Evolutionary conservation across 2,797 vertebrate species (phyloP).

Genomic region (Sebastes wilsoni): DNA sequence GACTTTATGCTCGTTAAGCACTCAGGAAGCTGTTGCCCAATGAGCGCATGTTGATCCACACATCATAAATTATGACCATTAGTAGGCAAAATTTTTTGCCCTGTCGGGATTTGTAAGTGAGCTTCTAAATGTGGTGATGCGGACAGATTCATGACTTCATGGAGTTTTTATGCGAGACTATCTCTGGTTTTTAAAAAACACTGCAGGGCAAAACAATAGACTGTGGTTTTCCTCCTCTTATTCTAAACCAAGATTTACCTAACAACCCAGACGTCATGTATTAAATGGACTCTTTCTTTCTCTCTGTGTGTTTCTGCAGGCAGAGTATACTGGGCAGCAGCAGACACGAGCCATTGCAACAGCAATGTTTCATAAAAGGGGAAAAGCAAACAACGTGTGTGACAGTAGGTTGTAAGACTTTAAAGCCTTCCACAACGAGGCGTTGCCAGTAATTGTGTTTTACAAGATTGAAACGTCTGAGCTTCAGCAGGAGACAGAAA

Average conservation of each 20-base stretch:
- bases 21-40: conserved; percentile 80
- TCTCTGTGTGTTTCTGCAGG: conserved; percentile 38
- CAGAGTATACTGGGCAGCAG: conserved; percentile 28
- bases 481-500: conserved; percentile 17
- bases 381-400: conserved; percentile 59
- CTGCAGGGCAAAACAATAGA: conserved; percentile 60
- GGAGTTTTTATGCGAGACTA: conserved; percentile 62
- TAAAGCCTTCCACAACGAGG: conserved; percentile 40
- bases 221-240: conserved; percentile 56
- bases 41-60: conserved; percentile 81
- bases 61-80: conserved; percentile 83
- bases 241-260: conserved; percentile 64
- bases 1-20: conserved; percentile 82
- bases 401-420: conserved; percentile 58
- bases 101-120: conserved; percentile 76
- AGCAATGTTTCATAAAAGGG: conserved; percentile 54
- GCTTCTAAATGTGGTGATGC: conserved; percentile 78
- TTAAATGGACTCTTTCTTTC: conserved; percentile 32
- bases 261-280: conserved; percentile 51
- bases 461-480: conserved; percentile 25
- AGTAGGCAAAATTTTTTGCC: conserved; percentile 71
- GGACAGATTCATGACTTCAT: conserved; percentile 74
- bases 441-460: conserved; percentile 42
- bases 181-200: conserved; percentile 62
- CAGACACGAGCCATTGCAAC: conserved; percentile 57